These are phyloP conservation scores for Ceratina calcarata DNA, from an alignment of 1,140 invertebrate species.

Conservation along the genomic window DNA sequence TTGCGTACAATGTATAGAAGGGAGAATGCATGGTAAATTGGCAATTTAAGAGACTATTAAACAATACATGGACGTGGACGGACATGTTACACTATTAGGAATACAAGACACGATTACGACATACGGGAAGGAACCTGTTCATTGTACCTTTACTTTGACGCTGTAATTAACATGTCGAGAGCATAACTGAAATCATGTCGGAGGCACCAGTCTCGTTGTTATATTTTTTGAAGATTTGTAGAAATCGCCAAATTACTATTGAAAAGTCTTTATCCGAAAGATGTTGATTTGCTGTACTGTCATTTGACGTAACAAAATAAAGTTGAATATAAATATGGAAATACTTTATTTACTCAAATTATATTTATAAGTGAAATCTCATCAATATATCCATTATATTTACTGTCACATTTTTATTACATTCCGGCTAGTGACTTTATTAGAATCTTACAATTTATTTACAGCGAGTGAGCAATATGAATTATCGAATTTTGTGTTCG, in stretches of 20 bases:
- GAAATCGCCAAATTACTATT: constrained; percentile 55
- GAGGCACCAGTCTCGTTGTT: constrained; percentile 51
- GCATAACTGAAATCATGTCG: constrained; percentile 50
- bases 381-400: not conserved
- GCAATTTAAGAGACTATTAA: constrained; percentile 66
- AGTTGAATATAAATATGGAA: constrained; percentile 64
- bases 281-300: constrained; percentile 71
- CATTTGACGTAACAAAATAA: constrained; percentile 73
- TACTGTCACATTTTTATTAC: no score
- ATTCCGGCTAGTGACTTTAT: not conserved
- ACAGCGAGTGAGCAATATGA: not conserved
- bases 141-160: constrained; percentile 60
- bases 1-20: not conserved
- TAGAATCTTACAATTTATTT: not conserved
- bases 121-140: constrained; percentile 53
- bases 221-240: constrained; percentile 66
- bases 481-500: constrained; percentile 37
- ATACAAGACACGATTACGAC: constrained; percentile 63
- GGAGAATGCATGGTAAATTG: constrained; percentile 58
- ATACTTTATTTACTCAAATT: constrained; percentile 14
- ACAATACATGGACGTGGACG: constrained; percentile 72
- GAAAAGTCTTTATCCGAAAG: constrained; percentile 44
- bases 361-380: no score
- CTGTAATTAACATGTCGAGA: constrained; percentile 44
- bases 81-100: constrained; percentile 69